Evolutionary conservation across 1,140 invertebrate genomes (phyloP).

Genomic region (Anthonomus grandis): DNA sequence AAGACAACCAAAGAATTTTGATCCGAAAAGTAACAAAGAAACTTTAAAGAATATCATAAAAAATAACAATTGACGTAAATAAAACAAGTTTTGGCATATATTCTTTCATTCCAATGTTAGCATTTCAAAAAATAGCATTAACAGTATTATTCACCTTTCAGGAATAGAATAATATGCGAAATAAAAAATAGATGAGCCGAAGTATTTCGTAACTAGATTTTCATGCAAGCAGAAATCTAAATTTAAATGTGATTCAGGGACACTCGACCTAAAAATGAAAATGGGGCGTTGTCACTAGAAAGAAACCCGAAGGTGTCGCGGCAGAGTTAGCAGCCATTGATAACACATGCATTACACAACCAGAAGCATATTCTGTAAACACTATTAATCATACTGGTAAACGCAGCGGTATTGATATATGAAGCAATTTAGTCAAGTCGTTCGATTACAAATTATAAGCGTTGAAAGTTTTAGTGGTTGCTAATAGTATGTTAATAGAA

Average conservation of each 20-base stretch:
- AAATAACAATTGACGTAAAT: too few species aligned
- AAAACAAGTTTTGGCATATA: too few species aligned
- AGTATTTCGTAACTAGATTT: constrained; percentile 11
- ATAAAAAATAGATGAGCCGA: constrained; percentile 3
- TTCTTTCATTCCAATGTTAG: too few species aligned
- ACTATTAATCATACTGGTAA: neutral
- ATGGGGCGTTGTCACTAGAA: constrained; percentile 16
- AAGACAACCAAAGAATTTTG: too few species aligned
- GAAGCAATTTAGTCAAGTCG: neutral
- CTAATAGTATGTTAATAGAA: neutral
- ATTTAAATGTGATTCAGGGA: constrained; percentile 21
- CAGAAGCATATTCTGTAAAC: neutral
- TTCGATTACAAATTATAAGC: neutral
- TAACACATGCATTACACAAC: neutral
- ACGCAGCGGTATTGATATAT: neutral
- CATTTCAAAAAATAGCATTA: too few species aligned
- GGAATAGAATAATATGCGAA: constrained; percentile 13
- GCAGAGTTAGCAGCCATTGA: neutral
- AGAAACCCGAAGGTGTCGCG: constrained; percentile 2
- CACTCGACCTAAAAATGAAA: constrained; percentile 20
- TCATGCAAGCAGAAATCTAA: constrained; percentile 20
- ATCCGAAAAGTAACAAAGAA: too few species aligned
- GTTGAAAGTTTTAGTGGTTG: neutral
- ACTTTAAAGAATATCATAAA: too few species aligned
- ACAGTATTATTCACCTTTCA: too few species aligned